Evolutionary conservation across 2,888 invertebrate species (phyloP), one percentile per base, ranked within the genome.

Genomic region (Pterostichus madidus): DNA sequence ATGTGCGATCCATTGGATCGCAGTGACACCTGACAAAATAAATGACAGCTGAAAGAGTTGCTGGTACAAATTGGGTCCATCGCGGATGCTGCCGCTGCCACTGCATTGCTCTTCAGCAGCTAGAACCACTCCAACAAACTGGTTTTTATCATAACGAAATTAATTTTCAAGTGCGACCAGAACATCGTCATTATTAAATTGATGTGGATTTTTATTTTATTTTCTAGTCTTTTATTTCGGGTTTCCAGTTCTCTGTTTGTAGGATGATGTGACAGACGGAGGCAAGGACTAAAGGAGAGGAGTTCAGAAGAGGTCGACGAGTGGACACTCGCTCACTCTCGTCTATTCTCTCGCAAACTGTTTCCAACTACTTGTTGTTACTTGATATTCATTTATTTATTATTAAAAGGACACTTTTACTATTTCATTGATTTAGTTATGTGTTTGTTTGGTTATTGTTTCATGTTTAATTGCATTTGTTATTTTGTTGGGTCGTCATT

Each of bases 11-110:
- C 75, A 44, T 5, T 64, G 35, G 84, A 83, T 83, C 68, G 61
- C 78, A 78, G 77, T 84, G 84, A 85, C 85, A 85, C 85, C 86
- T 86, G 86, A 85, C 85, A 86, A 85, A 86, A 86, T 85, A 86
- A 85, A 85, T 85, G 85, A 80, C 86, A 86, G 86, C 86, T 86
- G 86, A 85, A 86, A 85, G 85, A 85, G 85, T 85, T 85, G 83
- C 80, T 17, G 5, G 11, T 46, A 79, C 64, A 80, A 64, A 84
- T 81, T 83, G 83, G 85, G 84, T 86, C 84, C 86, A 84, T 76
- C 73, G 56, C 52, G 24, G 75, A 75, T 75, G 75, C 77, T 77
- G 77, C 39, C 39, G 8, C 39, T 39, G 39, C 7, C 39, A 39
- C 7, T 39, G 24, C 24, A 24, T 8, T 3, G 39, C 39, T 39